These are phyloP conservation scores for Aptenodytes forsteri DNA, from an alignment of 2,113 vertebrate genomes.

Conservation along the genomic window DNA sequence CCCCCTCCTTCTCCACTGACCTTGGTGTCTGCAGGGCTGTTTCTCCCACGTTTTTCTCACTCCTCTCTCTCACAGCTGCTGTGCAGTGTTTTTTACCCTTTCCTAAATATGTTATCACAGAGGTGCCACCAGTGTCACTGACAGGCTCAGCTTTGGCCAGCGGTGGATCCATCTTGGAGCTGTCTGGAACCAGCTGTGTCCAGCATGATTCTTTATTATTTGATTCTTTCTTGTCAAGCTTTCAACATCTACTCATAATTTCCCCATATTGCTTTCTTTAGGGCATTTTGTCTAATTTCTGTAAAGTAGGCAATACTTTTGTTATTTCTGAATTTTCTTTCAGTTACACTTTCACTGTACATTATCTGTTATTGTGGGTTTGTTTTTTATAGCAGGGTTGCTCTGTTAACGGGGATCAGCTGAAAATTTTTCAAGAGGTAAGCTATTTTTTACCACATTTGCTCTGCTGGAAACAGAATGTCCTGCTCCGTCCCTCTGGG, in stretches of 20 bases:
- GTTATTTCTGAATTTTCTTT: background rate
- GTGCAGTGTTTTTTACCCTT: background rate
- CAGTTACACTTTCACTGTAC: background rate
- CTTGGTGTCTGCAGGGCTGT: background rate
- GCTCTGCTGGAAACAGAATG: background rate
- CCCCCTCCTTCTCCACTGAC: background rate
- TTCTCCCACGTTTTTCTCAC: background rate
- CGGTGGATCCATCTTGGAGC: background rate
- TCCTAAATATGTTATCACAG: background rate
- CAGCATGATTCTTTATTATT: rapidly evolving
- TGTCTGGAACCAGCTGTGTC: background rate
- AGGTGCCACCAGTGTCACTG: background rate
- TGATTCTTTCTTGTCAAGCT: background rate
- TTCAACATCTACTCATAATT: background rate
- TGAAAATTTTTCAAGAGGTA: background rate
- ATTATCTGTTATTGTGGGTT: background rate
- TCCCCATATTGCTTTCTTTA: background rate
- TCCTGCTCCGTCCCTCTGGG: background rate
- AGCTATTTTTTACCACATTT: background rate
- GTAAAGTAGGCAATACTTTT: background rate
- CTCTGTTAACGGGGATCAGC: background rate
- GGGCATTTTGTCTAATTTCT: background rate
- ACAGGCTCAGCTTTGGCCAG: background rate
- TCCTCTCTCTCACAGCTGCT: background rate
- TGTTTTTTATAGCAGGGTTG: background rate